These are phyloP conservation scores for Tricholaema leucomelas DNA, from an alignment of 2,113 vertebrate genomes.

Conservation along the genomic window DNA sequence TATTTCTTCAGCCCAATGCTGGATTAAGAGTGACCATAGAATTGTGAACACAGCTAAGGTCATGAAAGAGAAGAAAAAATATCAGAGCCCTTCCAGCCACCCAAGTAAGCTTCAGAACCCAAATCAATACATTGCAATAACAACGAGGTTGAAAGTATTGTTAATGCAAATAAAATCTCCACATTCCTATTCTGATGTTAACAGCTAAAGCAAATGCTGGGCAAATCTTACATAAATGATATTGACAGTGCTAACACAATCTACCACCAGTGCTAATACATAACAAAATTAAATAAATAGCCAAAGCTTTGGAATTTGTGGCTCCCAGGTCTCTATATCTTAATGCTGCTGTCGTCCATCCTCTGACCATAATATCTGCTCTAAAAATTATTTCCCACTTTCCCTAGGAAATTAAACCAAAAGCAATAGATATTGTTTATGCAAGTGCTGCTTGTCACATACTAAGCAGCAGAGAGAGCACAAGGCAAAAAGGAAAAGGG, in stretches of 20 bases:
- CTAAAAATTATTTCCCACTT: constrained; percentile 24
- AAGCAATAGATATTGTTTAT: constrained; percentile 11
- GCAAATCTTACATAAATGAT: not conserved
- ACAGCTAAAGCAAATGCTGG: not conserved
- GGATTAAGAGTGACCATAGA: not conserved
- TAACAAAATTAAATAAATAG: not conserved
- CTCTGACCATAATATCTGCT: not conserved
- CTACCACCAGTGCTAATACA: not conserved
- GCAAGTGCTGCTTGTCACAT: not conserved
- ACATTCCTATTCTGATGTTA: constrained; percentile 14
- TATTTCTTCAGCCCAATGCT: not conserved
- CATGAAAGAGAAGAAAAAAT: not conserved
- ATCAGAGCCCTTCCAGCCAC: not conserved
- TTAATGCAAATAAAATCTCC: constrained; percentile 23
- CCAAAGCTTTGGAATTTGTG: not conserved
- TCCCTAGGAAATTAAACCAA: constrained; percentile 47
- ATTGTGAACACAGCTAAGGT: not conserved
- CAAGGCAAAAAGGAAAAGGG: not conserved
- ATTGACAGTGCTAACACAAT: constrained; percentile 12
- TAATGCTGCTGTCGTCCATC: not conserved
- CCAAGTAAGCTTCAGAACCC: not conserved
- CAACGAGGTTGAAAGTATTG: not conserved
- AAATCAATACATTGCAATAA: constrained; percentile 18
- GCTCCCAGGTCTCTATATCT: not conserved
- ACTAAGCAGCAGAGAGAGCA: not conserved